Percentiles rank a stretch among this genome's conserved stretches.
These are phyloP conservation scores for Mamestra configurata DNA, from an alignment of 1,140 invertebrate species.

Conservation along the genomic window DNA sequence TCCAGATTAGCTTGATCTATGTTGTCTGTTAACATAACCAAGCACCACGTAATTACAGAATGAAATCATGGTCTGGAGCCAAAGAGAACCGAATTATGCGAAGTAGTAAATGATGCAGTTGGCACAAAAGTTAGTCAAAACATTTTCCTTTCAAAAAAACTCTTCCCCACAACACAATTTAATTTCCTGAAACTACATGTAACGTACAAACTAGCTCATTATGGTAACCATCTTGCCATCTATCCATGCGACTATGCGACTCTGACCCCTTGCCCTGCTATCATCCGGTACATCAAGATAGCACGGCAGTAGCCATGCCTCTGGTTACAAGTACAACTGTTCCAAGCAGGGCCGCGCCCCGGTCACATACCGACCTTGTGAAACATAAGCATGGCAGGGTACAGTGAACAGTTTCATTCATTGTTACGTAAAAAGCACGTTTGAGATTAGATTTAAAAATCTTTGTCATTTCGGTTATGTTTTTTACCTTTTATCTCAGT, in stretches of 20 bases:
- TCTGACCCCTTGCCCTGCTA: slow-evolving; percentile 6
- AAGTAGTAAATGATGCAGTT: too few species aligned
- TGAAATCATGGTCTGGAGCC: too few species aligned
- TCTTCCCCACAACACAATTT: neutral
- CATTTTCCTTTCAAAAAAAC: neutral
- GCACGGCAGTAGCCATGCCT: slow-evolving; percentile 1
- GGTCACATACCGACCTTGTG: slow-evolving; percentile 32
- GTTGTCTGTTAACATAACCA: too few species aligned
- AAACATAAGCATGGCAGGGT: neutral
- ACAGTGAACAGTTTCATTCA: neutral
- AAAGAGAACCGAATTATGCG: too few species aligned
- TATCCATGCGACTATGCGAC: neutral
- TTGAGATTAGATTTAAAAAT: neutral
- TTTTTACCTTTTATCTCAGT: neutral
- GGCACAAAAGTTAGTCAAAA: too few species aligned
- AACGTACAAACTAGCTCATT: slow-evolving; percentile 13
- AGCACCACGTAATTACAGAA: too few species aligned
- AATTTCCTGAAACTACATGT: neutral
- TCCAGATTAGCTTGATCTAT: too few species aligned
- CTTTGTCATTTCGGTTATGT: neutral
- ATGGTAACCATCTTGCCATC: neutral
- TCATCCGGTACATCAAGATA: neutral
- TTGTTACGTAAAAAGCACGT: neutral
- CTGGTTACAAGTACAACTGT: neutral
- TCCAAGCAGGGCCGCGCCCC: neutral